A percentile compares a stretch with the other conserved stretches of the same genome.
These are phyloP conservation scores for Hiodon alosoides DNA, from an alignment of 2,113 vertebrate genomes.

Conservation along the genomic window DNA sequence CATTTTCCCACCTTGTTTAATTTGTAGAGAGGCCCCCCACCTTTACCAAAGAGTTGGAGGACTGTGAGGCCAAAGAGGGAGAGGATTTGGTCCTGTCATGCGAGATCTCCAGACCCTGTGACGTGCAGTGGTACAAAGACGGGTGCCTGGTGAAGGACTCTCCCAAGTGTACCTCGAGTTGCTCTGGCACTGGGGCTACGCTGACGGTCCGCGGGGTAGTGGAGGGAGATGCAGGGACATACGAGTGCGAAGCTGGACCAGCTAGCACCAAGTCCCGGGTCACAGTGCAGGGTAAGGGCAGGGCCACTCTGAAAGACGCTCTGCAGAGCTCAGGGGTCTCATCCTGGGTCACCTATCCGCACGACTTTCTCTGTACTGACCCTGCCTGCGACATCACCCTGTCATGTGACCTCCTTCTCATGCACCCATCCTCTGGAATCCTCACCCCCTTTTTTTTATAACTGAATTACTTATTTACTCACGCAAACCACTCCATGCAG, in stretches of 20 bases:
- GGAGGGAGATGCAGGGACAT: slow-evolving; percentile 59
- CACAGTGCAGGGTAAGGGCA: slow-evolving; percentile 58
- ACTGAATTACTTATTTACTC: background rate
- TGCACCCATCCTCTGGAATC: background rate
- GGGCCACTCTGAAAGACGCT: background rate
- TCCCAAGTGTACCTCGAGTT: slow-evolving; percentile 52
- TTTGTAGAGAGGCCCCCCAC: slow-evolving; percentile 66
- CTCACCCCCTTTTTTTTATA: background rate
- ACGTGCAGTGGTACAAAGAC: slow-evolving; percentile 74
- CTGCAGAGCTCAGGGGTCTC: background rate
- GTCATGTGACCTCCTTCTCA: background rate
- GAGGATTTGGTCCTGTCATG: slow-evolving; percentile 68
- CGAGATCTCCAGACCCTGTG: slow-evolving; percentile 64
- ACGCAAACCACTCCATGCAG: slow-evolving; percentile 27
- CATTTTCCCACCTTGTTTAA: background rate
- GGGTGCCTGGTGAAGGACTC: slow-evolving; percentile 64
- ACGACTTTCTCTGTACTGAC: background rate
- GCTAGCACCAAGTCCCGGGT: slow-evolving; percentile 58
- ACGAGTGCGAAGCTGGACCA: slow-evolving; percentile 57
- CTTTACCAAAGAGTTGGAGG: slow-evolving; percentile 66
- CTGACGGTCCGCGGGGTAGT: slow-evolving; percentile 59
- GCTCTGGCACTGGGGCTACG: slow-evolving; percentile 53
- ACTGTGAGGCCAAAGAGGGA: slow-evolving; percentile 67
- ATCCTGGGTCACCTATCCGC: background rate
- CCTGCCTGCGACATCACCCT: background rate